Evolutionary conservation across 2,113 vertebrate species (phyloP).

Genomic region (Gasterosteus nipponicus): DNA sequence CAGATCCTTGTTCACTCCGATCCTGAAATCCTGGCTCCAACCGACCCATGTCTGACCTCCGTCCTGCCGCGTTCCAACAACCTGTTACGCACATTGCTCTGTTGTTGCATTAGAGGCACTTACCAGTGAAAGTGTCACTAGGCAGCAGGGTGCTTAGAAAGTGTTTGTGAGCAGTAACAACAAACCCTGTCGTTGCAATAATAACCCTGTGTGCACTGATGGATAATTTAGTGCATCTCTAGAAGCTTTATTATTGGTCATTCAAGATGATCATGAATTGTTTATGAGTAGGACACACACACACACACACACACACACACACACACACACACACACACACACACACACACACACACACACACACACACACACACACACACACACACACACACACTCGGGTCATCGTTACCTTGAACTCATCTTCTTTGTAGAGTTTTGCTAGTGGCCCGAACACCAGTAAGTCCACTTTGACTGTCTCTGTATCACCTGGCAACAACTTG

Average conservation of each 20-base stretch:
- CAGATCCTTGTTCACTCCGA: slow-evolving; percentile 78
- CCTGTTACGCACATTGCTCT: slow-evolving; percentile 48
- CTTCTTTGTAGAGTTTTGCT: slow-evolving; percentile 82
- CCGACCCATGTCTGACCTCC: slow-evolving; percentile 83
- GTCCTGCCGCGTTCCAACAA: slow-evolving; percentile 82
- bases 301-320: neutral
- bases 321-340: neutral
- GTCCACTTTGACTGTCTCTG: slow-evolving; percentile 76
- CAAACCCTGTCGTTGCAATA: neutral
- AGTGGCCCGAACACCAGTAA: slow-evolving; percentile 77
- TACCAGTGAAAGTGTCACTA: neutral
- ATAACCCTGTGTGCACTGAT: slow-evolving; percentile 1
- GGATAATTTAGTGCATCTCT: slow-evolving; percentile 36
- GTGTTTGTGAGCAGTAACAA: neutral
- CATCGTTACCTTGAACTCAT: slow-evolving; percentile 79
- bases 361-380: neutral
- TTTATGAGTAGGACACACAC: slow-evolving; percentile 31
- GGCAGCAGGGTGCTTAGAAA: neutral
- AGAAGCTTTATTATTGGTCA: slow-evolving; percentile 19
- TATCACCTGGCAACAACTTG: slow-evolving; percentile 81
- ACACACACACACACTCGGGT: neutral
- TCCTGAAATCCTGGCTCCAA: slow-evolving; percentile 79
- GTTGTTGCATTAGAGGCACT: neutral
- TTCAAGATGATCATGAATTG: slow-evolving; percentile 42
- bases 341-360: neutral